These are phyloP conservation scores for Sarcophaga peregrina DNA, from an alignment of 1,140 invertebrate genomes.

Conservation along the genomic window DNA sequence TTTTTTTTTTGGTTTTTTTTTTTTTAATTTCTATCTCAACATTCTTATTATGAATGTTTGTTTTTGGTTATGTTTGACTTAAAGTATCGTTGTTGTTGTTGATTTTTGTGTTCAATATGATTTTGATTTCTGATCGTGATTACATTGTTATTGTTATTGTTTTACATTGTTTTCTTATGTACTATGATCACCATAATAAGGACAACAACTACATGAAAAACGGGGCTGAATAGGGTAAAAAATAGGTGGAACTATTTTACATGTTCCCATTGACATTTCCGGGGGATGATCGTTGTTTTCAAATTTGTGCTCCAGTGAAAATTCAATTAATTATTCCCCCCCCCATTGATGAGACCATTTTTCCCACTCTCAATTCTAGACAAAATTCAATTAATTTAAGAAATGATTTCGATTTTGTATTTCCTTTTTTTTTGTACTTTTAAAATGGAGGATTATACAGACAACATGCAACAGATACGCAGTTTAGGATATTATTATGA, in stretches of 20 bases:
- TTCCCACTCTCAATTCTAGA: not conserved
- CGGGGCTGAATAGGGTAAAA: not conserved
- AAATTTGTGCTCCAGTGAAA: slow-evolving; percentile 34
- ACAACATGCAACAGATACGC: too few species aligned
- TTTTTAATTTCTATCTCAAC: not conserved
- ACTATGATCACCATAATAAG: slow-evolving; percentile 16
- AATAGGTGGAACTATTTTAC: slow-evolving; percentile 6
- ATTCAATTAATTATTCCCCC: slow-evolving; percentile 30
- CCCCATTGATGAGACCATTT: not conserved
- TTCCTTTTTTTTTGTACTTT: too few species aligned
- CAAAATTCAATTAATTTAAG: not conserved
- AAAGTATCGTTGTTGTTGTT: not conserved
- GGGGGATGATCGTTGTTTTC: not conserved
- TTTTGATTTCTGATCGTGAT: slow-evolving; percentile 7
- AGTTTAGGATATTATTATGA: too few species aligned
- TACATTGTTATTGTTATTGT: slow-evolving; percentile 11
- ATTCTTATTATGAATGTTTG: not conserved
- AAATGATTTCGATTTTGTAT: not conserved
- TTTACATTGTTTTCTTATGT: not conserved
- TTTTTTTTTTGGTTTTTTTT: not conserved
- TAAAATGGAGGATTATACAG: too few species aligned
- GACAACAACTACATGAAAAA: not conserved
- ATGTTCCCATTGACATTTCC: not conserved
- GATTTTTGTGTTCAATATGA: not conserved
- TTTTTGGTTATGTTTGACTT: slow-evolving; percentile 4